Base-by-base conservation (phyloP, 1,140 invertebrate genomes). In the Drosophila athabasca region DNA sequence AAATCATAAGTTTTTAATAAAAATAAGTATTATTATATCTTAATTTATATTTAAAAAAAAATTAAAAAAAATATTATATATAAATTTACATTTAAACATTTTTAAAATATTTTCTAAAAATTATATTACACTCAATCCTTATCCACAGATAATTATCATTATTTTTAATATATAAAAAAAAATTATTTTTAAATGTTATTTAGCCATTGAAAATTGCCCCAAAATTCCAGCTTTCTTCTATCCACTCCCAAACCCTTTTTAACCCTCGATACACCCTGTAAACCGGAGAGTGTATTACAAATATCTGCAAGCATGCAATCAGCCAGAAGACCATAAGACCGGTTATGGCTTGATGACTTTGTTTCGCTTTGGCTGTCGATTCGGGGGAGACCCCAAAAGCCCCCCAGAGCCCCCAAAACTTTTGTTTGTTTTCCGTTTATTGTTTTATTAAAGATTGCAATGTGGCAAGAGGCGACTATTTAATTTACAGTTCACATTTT, bases 291-390 rank as follows among this genome's bases (percentile, higher is more conserved):
- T 8, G 74, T 62, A 76, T 62, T 8, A 58, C 62, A 74, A 62
- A 41, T 62, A 74, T 62, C 60, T 60, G 46, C 24, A 52, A 35
- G 45, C 71, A 70, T 64, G 65, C 71, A 75, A 75, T 70, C 55
- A 55, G 58, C 43, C 44, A 44, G 64, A 39, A 45, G 59, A 76
- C 65, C 75, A 44, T 69, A 39, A 43, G 59, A 76, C 65, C 75
- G 60, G 75, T 69, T 75, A 75, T 57, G 15, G n/a, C 22, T 57
- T 75, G 75, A 78, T 78, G 75, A 78, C 75, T 78, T 78, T 78
- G 71, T 78, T 78, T 70, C 69, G 46, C 44, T 54, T 71, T 61
- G 52, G 51, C 62, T 13, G 35, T 39, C 11, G 35, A 13, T 17
- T 22, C 17, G 35, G 35, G 35, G 35, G 11, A 4, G 52, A 48